Conservation (phyloP, 2,888 invertebrate genomes). For the Argynnis bischoffii region DNA sequence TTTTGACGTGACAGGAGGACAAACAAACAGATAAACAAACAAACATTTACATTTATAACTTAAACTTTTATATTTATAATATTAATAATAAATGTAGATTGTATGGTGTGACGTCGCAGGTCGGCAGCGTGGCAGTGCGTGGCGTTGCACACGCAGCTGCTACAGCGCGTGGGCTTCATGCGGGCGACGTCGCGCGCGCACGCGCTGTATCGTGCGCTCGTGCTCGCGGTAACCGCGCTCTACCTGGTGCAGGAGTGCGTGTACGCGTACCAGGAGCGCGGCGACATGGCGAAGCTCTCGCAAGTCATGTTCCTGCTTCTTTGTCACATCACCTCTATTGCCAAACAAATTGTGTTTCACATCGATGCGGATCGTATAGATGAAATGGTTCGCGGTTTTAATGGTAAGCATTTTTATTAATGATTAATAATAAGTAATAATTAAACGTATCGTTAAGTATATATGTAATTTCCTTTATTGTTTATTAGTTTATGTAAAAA, state of each 20-base stretch:
- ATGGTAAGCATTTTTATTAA: constrained; percentile 38
- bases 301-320: constrained; percentile 73
- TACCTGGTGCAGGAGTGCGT: constrained; percentile 57
- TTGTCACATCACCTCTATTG: constrained; percentile 70
- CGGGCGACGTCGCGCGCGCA: constrained; percentile 41
- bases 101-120: not conserved
- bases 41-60: no score
- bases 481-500: not conserved
- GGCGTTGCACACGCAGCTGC: constrained; percentile 28
- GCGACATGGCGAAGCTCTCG: constrained; percentile 64
- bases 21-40: not conserved
- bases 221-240: constrained; percentile 48
- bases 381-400: constrained; percentile 44
- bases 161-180: constrained; percentile 35
- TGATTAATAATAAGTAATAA: no score
- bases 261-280: constrained; percentile 59
- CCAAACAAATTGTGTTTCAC: constrained; percentile 65
- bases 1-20: no score
- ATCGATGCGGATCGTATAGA: constrained; percentile 49
- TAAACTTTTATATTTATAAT: not conserved
- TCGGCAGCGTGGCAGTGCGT: constrained; percentile 27
- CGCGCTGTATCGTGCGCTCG: constrained; percentile 48
- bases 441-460: no score
- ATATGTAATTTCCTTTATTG: no score
- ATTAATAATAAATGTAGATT: not conserved